A percentile compares a stretch with the other conserved stretches of the same genome.
phyloP scores from a whole-genome alignment of 2,113 vertebrate species.

The Ptychochromis oligacanthus region DNA sequence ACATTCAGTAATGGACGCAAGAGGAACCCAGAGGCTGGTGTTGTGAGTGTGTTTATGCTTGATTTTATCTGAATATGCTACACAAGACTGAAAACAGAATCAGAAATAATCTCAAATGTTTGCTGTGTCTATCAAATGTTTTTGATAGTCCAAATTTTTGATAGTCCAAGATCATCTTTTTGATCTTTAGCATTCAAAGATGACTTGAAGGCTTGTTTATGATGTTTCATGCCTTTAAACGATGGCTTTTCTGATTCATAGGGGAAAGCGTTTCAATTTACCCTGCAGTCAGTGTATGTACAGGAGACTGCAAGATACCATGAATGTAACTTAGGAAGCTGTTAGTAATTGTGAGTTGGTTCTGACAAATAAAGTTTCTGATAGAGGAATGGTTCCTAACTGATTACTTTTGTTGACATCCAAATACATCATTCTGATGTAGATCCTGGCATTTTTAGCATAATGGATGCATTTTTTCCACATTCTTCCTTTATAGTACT shows the following conservation, averaged over 20 bases:
- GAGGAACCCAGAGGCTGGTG: slow-evolving; percentile 95
- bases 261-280: slow-evolving; percentile 23
- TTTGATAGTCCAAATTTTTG: not conserved
- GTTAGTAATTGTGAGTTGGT: slow-evolving; percentile 33
- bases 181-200: not conserved
- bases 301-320: slow-evolving; percentile 30
- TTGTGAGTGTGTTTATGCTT: slow-evolving; percentile 82
- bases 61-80: not conserved
- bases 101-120: not conserved
- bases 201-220: not conserved
- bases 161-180: no score
- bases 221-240: not conserved
- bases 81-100: not conserved
- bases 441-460: not conserved
- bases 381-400: slow-evolving; percentile 3
- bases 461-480: not conserved
- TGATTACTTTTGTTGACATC: slow-evolving; percentile 25
- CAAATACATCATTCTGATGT: not conserved
- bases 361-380: slow-evolving; percentile 24
- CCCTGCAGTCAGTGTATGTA: not conserved
- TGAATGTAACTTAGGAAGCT: slow-evolving; percentile 23
- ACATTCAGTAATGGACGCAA: slow-evolving; percentile 99
- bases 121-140: not conserved
- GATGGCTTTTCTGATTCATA: not conserved
- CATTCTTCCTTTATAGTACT: no score